Conservation (phyloP, 2,797 vertebrate species). For the Schizopygopsis pylzovi region DNA sequence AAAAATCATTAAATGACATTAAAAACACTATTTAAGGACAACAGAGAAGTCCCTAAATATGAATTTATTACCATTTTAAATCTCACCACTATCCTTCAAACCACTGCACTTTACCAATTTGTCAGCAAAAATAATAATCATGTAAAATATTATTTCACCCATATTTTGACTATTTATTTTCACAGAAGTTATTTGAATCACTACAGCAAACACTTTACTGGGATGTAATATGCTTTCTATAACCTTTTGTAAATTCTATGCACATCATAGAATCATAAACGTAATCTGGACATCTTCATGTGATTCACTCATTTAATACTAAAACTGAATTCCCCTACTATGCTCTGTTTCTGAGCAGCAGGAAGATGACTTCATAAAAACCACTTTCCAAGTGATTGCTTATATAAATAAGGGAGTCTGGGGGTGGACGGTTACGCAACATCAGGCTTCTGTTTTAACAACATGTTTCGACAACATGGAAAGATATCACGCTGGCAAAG, state of each 20-base stretch:
- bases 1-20: too few relatives aligned
- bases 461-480: conserved; percentile 26
- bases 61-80: too few relatives aligned
- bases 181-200: background rate
- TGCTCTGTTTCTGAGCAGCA: background rate
- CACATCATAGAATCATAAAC: background rate
- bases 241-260: background rate
- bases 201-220: background rate
- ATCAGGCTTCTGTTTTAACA: conserved; percentile 52
- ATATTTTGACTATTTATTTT: too few relatives aligned
- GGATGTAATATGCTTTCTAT: background rate
- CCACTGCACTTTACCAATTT: too few relatives aligned
- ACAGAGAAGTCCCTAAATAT: too few relatives aligned
- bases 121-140: background rate
- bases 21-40: too few relatives aligned
- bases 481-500: conserved; percentile 15
- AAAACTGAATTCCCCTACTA: background rate
- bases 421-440: conserved; percentile 51
- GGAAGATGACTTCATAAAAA: conserved; percentile 47
- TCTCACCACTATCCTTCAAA: too few relatives aligned
- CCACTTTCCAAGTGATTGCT: conserved; percentile 40
- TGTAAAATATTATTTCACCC: too few relatives aligned
- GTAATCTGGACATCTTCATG: background rate
- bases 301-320: background rate
- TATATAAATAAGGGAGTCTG: conserved; percentile 43